These are phyloP conservation scores for Antheraea assamensis DNA, from an alignment of 2,888 invertebrate genomes.

Conservation along the genomic window DNA sequence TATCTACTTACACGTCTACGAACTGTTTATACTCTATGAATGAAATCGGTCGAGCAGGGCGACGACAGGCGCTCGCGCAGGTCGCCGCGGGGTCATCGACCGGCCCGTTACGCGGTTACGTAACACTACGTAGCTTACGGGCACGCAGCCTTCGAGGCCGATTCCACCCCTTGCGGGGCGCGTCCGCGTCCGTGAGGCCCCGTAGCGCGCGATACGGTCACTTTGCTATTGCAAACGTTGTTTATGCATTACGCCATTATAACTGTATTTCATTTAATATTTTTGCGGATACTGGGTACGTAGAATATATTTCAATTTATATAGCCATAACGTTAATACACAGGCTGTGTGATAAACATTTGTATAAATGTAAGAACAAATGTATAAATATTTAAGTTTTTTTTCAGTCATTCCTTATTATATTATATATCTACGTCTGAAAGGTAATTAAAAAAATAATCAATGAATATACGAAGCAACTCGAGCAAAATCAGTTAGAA, in stretches of 20 bases:
- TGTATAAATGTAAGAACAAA: neutral
- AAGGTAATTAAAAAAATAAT: neutral
- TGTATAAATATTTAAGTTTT: too few relatives aligned
- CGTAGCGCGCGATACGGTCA: constrained; percentile 37
- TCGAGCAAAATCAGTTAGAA: neutral
- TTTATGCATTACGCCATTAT: constrained; percentile 17
- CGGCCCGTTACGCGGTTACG: constrained; percentile 79
- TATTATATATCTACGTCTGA: neutral
- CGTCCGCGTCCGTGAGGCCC: constrained; percentile 21
- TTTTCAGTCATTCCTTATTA: too few relatives aligned
- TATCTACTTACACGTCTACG: constrained; percentile 17
- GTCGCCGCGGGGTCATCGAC: constrained; percentile 69
- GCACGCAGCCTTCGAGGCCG: constrained; percentile 54
- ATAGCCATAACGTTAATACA: neutral
- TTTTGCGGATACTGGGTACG: neutral
- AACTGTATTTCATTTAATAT: constrained; percentile 8
- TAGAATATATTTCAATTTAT: neutral
- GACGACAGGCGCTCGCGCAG: constrained; percentile 75
- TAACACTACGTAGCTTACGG: constrained; percentile 76
- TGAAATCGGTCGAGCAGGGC: constrained; percentile 53
- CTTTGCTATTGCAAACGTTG: constrained; percentile 36
- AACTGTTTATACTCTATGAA: constrained; percentile 35
- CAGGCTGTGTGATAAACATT: neutral
- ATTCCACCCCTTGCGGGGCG: constrained; percentile 37
- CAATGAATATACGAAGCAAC: neutral